Percentiles rank a stretch among this genome's conserved stretches.
phyloP scores from a whole-genome alignment of 2,888 invertebrate genomes.

The Gymnoscelis rufifasciata region DNA sequence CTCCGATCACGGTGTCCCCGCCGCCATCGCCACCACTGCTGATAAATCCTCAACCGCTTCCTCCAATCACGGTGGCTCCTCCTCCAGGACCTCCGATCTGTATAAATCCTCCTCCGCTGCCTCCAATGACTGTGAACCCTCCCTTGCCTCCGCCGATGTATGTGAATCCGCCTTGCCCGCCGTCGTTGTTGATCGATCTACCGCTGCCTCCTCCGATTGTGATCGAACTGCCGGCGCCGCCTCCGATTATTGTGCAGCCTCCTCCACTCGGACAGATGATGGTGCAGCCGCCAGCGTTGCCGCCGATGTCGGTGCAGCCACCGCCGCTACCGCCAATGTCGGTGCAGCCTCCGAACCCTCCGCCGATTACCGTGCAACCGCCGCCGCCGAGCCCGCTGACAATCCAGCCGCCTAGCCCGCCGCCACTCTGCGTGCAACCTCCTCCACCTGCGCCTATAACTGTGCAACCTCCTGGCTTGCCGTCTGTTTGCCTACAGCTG shows the following conservation, averaged over 20 bases:
- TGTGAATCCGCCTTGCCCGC: constrained; percentile 49
- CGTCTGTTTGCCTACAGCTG: constrained; percentile 58
- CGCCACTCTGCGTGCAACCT: constrained; percentile 57
- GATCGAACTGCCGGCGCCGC: constrained; percentile 58
- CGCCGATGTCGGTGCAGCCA: constrained; percentile 62
- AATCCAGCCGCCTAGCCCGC: constrained; percentile 58
- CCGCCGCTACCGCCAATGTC: constrained; percentile 59
- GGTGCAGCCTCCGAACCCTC: constrained; percentile 57
- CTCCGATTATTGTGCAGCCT: constrained; percentile 62
- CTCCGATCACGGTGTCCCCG: constrained; percentile 51
- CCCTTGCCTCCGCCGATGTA: constrained; percentile 54
- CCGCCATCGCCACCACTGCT: constrained; percentile 48
- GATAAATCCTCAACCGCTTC: constrained; percentile 47
- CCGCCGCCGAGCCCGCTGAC: constrained; percentile 56
- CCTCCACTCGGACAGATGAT: constrained; percentile 57
- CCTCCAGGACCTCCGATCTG: constrained; percentile 53
- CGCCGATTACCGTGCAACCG: constrained; percentile 55
- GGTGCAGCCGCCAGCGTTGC: constrained; percentile 62
- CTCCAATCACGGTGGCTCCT: constrained; percentile 51
- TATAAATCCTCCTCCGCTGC: constrained; percentile 53
- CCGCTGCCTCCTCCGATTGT: constrained; percentile 56
- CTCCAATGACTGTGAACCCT: constrained; percentile 53
- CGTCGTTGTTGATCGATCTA: constrained; percentile 48
- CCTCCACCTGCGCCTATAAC: constrained; percentile 56
- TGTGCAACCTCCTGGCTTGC: constrained; percentile 56